phyloP scores from a whole-genome alignment of 2,797 vertebrate species.

The Leptoclinus maculatus region DNA sequence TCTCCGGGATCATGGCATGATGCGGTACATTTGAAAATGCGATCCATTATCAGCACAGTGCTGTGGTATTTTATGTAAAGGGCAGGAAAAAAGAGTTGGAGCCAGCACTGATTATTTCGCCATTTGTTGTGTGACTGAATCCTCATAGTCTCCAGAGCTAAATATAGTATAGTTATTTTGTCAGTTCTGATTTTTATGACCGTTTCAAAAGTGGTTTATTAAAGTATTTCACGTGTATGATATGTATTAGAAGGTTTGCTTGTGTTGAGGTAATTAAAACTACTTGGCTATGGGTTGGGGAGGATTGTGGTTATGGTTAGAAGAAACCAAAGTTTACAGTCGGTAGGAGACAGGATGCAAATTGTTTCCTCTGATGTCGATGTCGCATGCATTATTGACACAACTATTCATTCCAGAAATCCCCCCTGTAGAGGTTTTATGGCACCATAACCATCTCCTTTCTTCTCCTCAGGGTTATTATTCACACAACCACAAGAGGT shows the following conservation, averaged over 20 bases:
- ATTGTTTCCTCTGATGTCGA: neutral
- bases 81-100: neutral
- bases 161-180: neutral
- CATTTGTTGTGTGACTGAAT: neutral
- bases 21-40: constrained; percentile 13
- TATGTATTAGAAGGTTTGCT: neutral
- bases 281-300: neutral
- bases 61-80: constrained; percentile 10
- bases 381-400: neutral
- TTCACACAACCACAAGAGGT: neutral
- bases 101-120: neutral
- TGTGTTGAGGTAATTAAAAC: neutral
- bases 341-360: constrained; percentile 1
- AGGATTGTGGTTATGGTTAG: constrained; percentile 9
- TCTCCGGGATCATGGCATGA: constrained; percentile 2
- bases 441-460: neutral
- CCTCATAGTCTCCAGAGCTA: neutral
- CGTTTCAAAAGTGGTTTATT: neutral
- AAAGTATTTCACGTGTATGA: neutral
- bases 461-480: neutral
- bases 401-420: constrained; percentile 1
- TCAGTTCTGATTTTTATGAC: neutral
- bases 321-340: neutral
- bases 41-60: neutral
- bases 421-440: neutral